These are phyloP conservation scores for Sarcoramphus papa DNA, from an alignment of 2,797 vertebrate species.

Conservation along the genomic window DNA sequence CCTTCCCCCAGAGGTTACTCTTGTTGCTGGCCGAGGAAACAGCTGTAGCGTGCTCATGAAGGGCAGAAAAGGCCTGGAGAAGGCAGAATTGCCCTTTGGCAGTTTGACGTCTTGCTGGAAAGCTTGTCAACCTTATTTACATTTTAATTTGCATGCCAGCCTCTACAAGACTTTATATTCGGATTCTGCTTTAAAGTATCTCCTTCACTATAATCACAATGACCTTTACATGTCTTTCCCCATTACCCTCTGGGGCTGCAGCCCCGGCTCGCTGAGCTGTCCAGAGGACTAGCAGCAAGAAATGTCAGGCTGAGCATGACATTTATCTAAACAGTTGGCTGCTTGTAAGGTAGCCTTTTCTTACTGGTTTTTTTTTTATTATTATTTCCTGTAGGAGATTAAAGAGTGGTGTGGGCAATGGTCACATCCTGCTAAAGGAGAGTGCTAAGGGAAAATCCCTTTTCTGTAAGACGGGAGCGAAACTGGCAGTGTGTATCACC, in stretches of 20 bases:
- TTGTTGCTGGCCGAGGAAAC: background rate
- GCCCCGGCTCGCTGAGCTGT: background rate
- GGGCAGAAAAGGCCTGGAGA: background rate
- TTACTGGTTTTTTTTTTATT: background rate
- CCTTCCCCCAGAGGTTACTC: background rate
- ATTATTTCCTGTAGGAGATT: background rate
- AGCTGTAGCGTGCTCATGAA: background rate
- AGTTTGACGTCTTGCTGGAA: slow-evolving; percentile 8
- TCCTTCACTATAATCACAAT: background rate
- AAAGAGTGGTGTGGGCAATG: background rate
- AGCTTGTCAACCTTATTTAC: slow-evolving; percentile 53
- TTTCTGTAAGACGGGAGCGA: background rate
- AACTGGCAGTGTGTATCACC: background rate
- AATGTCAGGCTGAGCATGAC: slow-evolving; percentile 24
- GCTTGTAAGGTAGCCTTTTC: background rate
- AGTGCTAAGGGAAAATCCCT: background rate
- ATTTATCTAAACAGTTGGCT: background rate
- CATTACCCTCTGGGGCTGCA: background rate
- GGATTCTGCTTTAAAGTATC: slow-evolving; percentile 12
- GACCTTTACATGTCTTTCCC: slow-evolving; percentile 37
- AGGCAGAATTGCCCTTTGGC: slow-evolving; percentile 8
- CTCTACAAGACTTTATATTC: background rate
- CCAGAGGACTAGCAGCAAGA: background rate
- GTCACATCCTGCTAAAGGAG: background rate
- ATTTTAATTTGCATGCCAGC: slow-evolving; percentile 39